phyloP scores from a whole-genome alignment of 2,113 vertebrate genomes.

The Cebus imitator region DNA sequence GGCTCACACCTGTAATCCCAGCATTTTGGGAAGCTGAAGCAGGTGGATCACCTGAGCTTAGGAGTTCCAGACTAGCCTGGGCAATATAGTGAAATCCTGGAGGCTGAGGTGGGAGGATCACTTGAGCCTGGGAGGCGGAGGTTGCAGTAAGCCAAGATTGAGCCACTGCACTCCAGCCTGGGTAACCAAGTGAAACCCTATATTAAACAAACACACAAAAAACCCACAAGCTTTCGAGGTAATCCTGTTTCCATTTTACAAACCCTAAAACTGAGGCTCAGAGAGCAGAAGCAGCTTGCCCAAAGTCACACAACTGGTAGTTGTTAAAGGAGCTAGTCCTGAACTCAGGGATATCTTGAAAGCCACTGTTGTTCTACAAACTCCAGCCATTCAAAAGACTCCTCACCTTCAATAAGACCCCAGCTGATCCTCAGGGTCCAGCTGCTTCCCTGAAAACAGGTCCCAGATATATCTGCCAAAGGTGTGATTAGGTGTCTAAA shows the following conservation, averaged over 20 bases:
- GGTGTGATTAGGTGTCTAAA: neutral
- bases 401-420: neutral
- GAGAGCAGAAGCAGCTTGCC: constrained; percentile 16
- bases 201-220: too few relatives aligned
- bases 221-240: neutral
- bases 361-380: neutral
- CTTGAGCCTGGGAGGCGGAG: too few relatives aligned
- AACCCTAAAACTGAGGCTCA: constrained; percentile 31
- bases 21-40: too few relatives aligned
- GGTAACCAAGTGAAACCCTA: too few relatives aligned
- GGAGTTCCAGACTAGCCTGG: too few relatives aligned
- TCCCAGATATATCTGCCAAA: neutral
- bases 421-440: neutral
- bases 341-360: neutral
- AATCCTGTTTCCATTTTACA: constrained; percentile 13
- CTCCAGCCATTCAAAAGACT: neutral
- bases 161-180: too few relatives aligned
- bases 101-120: too few relatives aligned
- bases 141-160: too few relatives aligned
- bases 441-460: neutral
- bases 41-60: too few relatives aligned
- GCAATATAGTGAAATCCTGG: too few relatives aligned
- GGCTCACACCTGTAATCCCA: too few relatives aligned
- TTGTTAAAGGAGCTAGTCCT: neutral
- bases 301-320: neutral